Conservation (phyloP, 1,140 invertebrate genomes). For the Papilio helenus region DNA sequence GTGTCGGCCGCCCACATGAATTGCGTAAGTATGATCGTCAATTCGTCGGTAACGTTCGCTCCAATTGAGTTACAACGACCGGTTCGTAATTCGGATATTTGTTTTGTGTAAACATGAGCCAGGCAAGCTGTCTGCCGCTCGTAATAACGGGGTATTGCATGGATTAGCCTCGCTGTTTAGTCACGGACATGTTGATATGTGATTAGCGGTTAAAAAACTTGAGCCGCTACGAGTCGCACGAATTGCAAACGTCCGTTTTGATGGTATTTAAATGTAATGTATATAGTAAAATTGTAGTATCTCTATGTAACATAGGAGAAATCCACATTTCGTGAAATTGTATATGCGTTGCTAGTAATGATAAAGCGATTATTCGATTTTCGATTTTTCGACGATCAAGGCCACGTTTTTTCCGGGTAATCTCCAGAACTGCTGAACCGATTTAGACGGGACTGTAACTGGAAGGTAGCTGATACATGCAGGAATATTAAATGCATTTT, state of each 20-base stretch:
- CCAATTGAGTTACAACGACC: conserved; percentile 67
- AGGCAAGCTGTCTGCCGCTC: conserved; percentile 29
- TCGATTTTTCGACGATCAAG: too few species aligned
- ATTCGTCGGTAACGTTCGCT: conserved; percentile 72
- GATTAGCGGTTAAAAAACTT: conserved; percentile 20
- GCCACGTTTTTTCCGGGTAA: too few species aligned
- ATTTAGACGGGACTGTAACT: too few species aligned
- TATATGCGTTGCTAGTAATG: too few species aligned
- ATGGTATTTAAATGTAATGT: not conserved
- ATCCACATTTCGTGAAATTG: too few species aligned
- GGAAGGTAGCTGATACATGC: too few species aligned
- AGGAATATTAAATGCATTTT: too few species aligned
- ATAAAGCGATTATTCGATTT: too few species aligned
- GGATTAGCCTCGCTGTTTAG: conserved; percentile 33
- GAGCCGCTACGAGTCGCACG: not conserved
- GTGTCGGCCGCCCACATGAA: conserved; percentile 67
- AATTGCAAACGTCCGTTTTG: not conserved
- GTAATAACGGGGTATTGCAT: conserved; percentile 38
- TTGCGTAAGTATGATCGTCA: conserved; percentile 64
- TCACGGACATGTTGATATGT: conserved; percentile 9
- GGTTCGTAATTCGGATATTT: conserved; percentile 53
- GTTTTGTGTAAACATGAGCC: conserved; percentile 54
- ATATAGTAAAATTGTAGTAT: too few species aligned
- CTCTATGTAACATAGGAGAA: too few species aligned
- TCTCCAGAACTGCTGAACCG: too few species aligned